phyloP scores from a whole-genome alignment of 2,797 vertebrate genomes.

The Sandelia bainsii region DNA sequence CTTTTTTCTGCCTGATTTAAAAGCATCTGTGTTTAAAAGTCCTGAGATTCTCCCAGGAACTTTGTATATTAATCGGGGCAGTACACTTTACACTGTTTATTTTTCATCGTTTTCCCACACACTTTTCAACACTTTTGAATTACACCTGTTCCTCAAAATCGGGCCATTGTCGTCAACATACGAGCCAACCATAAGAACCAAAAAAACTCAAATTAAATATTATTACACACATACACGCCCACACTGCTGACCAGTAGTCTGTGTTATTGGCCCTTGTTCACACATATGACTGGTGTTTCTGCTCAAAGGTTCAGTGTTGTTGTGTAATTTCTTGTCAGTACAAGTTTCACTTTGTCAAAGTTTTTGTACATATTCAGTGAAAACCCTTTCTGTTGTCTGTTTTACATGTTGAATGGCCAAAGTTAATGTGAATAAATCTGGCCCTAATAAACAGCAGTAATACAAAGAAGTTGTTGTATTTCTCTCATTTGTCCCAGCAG shows the following conservation, averaged over 20 bases:
- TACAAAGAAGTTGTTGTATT: background rate
- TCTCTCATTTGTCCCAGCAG: conserved; percentile 73
- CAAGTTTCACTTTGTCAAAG: conserved; percentile 4
- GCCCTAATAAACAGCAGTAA: background rate
- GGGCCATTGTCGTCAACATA: background rate
- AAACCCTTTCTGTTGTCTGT: background rate
- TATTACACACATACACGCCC: background rate
- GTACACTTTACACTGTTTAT: too few species aligned
- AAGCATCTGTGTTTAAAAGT: conserved; percentile 45
- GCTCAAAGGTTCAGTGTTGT: conserved; percentile 18
- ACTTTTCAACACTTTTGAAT: background rate
- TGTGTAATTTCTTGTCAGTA: too few species aligned
- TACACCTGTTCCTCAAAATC: background rate
- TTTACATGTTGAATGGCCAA: background rate
- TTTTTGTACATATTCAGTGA: background rate
- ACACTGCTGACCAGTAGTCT: conserved; percentile 30
- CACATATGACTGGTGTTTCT: conserved; percentile 11
- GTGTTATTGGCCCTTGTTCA: conserved; percentile 44
- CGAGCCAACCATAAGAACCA: background rate
- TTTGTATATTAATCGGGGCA: conserved; percentile 27
- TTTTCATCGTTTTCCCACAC: background rate
- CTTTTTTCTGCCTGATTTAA: conserved; percentile 56
- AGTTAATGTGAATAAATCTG: conserved; percentile 4
- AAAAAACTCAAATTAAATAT: too few species aligned
- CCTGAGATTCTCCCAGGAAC: conserved; percentile 39